Evolutionary conservation across 2,113 vertebrate genomes (phyloP).

Genomic region (Myodes glareolus): DNA sequence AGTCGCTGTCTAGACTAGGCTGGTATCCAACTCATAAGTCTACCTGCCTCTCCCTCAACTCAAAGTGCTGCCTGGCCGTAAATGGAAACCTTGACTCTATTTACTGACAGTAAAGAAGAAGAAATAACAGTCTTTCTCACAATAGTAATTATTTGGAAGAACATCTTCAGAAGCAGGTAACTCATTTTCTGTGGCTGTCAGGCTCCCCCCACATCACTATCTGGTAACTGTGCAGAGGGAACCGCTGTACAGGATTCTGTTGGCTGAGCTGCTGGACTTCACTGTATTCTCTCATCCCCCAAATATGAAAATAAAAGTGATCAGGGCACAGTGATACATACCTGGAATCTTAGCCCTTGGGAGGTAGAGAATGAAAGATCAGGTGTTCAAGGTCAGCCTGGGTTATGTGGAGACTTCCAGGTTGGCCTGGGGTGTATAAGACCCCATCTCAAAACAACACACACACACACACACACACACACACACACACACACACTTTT

Average conservation of each 20-base stretch:
- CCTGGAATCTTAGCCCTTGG: not conserved
- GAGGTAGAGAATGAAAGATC: not conserved
- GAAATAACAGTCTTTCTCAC: not conserved
- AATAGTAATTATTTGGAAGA: not conserved
- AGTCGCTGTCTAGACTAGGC: not conserved
- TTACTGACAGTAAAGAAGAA: not conserved
- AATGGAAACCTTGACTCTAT: not conserved
- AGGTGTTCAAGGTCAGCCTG: not conserved
- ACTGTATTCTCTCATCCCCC: not conserved
- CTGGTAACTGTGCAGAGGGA: not conserved
- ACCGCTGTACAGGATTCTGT: not conserved
- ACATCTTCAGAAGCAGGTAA: not conserved
- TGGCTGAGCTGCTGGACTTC: not conserved
- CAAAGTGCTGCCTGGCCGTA: not conserved
- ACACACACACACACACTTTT: no score
- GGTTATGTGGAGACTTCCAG: not conserved
- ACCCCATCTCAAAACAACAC: not conserved
- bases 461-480: not conserved
- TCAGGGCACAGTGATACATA: no score
- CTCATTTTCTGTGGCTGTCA: not conserved
- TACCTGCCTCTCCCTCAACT: not conserved
- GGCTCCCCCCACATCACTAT: not conserved
- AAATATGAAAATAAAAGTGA: not conserved
- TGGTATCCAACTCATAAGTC: not conserved
- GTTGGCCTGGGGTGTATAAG: not conserved